Conservation (phyloP, 2,888 invertebrate genomes). For the Gisinianus flammeolus region DNA sequence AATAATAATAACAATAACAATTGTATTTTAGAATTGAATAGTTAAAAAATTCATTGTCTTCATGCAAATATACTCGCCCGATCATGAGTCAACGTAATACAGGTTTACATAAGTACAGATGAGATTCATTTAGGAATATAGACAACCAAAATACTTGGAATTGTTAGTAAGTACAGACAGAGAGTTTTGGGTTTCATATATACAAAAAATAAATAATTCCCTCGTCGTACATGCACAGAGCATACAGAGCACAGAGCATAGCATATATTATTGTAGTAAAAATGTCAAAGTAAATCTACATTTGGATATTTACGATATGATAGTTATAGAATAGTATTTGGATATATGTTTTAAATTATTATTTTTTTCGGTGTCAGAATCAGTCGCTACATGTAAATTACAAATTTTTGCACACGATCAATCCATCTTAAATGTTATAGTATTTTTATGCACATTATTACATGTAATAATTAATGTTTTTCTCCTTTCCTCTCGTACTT, state of each 20-base stretch:
- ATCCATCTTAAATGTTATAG: no score
- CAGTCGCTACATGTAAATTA: not conserved
- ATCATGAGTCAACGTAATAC: not conserved
- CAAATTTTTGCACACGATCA: no score
- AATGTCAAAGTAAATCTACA: not conserved
- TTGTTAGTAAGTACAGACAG: no score
- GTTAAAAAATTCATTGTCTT: conserved; percentile 8
- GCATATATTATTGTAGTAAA: not conserved
- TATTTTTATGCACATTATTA: no score
- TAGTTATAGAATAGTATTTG: no score
- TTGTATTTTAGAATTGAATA: not conserved
- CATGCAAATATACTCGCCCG: not conserved
- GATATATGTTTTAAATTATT: not conserved
- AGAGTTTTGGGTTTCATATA: no score
- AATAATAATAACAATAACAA: not conserved
- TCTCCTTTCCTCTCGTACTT: no score
- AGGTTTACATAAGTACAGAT: not conserved
- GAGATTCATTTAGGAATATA: no score
- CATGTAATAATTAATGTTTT: no score
- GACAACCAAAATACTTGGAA: no score
- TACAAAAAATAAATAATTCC: no score
- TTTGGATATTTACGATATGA: not conserved
- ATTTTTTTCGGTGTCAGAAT: not conserved
- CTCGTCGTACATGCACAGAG: not conserved
- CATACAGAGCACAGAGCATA: no score